These are phyloP conservation scores for Anthoptus insignis DNA, from an alignment of 2,888 invertebrate genomes.

Conservation along the genomic window DNA sequence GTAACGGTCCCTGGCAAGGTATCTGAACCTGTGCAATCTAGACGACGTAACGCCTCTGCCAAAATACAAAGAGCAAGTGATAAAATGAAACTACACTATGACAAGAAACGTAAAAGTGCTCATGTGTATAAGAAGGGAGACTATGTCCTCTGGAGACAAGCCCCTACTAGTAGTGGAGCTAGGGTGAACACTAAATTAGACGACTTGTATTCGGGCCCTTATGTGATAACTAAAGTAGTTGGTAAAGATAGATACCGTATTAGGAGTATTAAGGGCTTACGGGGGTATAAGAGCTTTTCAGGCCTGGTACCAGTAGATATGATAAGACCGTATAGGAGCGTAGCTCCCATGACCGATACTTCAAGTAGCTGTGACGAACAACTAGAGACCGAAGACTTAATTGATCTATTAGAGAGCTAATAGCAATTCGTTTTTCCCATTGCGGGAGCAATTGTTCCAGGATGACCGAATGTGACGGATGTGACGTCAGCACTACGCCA, in stretches of 20 bases:
- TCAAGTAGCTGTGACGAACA: too few species aligned
- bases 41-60: neutral
- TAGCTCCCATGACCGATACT: too few species aligned
- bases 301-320: too few species aligned
- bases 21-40: neutral
- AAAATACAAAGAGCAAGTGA: neutral
- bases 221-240: neutral
- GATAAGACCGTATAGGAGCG: too few species aligned
- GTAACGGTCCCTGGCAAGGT: neutral
- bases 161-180: neutral
- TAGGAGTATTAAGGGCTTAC: too few species aligned
- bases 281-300: too few species aligned
- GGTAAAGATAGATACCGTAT: too few species aligned
- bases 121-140: neutral
- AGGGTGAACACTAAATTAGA: neutral
- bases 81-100: neutral
- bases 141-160: neutral
- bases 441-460: too few species aligned
- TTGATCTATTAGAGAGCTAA: too few species aligned
- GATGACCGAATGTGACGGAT: too few species aligned
- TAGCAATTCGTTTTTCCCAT: neutral
- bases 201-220: neutral
- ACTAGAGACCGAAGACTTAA: too few species aligned
- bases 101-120: neutral
- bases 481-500: too few species aligned